Evolutionary conservation across 2,888 invertebrate species (phyloP).

Genomic region (Heliconius hortense): DNA sequence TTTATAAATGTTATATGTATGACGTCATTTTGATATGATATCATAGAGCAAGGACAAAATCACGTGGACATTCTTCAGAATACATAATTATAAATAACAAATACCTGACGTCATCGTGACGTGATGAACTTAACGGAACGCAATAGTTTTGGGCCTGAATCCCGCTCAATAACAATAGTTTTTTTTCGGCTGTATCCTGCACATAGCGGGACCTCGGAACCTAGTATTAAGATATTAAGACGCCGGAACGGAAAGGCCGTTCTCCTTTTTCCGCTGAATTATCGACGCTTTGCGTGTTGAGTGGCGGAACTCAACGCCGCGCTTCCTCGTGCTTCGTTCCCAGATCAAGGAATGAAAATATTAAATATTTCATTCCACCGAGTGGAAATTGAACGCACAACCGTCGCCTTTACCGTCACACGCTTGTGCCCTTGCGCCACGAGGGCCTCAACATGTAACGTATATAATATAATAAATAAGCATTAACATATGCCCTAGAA

Average conservation of each 20-base stretch:
- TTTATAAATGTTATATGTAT: conserved; percentile 1
- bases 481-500: background rate
- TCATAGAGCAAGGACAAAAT: conserved; percentile 21
- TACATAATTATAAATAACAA: conserved; percentile 11
- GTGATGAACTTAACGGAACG: background rate
- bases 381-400: background rate
- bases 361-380: background rate
- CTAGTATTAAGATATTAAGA: background rate
- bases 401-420: background rate
- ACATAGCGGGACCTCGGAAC: background rate
- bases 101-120: background rate
- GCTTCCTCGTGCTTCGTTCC: background rate
- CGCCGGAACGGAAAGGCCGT: no score
- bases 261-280: background rate
- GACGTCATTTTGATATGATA: conserved; percentile 16
- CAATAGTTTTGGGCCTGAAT: no score
- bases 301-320: background rate
- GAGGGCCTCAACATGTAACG: background rate
- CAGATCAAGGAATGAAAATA: background rate
- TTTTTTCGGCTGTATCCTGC: background rate
- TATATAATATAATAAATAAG: background rate
- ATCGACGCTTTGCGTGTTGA: background rate
- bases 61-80: conserved; percentile 9
- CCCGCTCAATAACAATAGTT: no score
- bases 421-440: background rate